These are phyloP conservation scores for Cladopsammia gracilis DNA, from an alignment of 64 coral and sea anemone genomes.

Conservation along the genomic window DNA sequence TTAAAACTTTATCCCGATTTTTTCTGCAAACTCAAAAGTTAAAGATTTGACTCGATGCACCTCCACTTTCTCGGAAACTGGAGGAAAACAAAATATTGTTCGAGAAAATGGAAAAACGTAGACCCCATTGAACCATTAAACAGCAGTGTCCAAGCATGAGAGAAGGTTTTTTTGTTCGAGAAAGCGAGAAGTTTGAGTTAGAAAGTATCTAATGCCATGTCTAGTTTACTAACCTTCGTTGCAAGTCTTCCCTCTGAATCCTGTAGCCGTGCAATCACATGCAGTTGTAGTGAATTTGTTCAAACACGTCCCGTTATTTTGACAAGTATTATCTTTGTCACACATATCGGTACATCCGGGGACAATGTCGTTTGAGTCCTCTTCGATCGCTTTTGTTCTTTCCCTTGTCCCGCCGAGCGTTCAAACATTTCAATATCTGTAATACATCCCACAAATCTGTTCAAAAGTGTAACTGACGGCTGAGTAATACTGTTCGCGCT, in stretches of 20 bases:
- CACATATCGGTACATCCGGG: constrained; percentile 19
- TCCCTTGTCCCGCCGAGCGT: background rate
- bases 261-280: constrained; percentile 23
- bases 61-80: no score
- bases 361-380: background rate
- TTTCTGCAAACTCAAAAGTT: no score
- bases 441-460: constrained; percentile 5
- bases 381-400: background rate
- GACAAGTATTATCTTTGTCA: background rate
- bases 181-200: no score
- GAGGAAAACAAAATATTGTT: no score
- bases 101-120: no score
- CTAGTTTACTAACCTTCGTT: background rate
- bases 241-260: constrained; percentile 12
- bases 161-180: no score
- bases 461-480: constrained; percentile 9
- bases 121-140: no score
- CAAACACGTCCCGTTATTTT: constrained; percentile 14
- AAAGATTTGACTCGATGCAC: no score
- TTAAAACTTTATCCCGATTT: no score
- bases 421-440: constrained; percentile 9
- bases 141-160: no score
- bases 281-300: constrained; percentile 37
- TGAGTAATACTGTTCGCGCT: constrained; percentile 1
- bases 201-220: no score